Conservation (phyloP, 2,113 vertebrate species). For the Carassius carassius region DNA sequence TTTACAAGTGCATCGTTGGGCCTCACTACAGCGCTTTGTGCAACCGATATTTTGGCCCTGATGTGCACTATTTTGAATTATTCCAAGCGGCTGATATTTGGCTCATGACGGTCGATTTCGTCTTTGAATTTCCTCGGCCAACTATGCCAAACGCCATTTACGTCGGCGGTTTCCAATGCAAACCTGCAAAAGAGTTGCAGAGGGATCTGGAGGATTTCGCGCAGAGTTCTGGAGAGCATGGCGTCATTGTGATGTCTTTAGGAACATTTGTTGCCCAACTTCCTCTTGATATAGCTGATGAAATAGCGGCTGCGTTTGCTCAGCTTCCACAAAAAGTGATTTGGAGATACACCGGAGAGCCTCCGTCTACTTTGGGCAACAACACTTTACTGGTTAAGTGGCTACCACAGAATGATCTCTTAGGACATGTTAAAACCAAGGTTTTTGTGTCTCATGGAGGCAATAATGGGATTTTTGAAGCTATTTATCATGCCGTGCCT, state of each 20-base stretch:
- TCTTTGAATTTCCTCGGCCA: conserved; percentile 70
- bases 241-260: conserved; percentile 74
- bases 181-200: conserved; percentile 69
- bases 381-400: conserved; percentile 72
- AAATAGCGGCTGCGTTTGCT: conserved; percentile 67
- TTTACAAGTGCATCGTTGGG: conserved; percentile 54
- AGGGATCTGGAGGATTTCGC: conserved; percentile 71
- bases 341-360: conserved; percentile 66
- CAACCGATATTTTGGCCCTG: conserved; percentile 63
- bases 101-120: conserved; percentile 66
- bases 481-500: conserved; percentile 70
- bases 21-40: conserved; percentile 58
- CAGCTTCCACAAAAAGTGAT: conserved; percentile 74
- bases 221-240: conserved; percentile 71
- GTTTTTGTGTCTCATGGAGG: conserved; percentile 72
- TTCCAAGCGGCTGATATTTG: conserved; percentile 71
- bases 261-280: conserved; percentile 66
- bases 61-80: conserved; percentile 60
- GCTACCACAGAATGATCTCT: conserved; percentile 74
- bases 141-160: conserved; percentile 76
- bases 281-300: conserved; percentile 58
- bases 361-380: conserved; percentile 65
- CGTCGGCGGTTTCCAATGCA: conserved; percentile 76
- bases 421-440: conserved; percentile 69
- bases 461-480: conserved; percentile 71